Evolutionary conservation across 2,797 vertebrate species (phyloP), one percentile per base, ranked within the genome.

Genomic region (Zalophus californianus): DNA sequence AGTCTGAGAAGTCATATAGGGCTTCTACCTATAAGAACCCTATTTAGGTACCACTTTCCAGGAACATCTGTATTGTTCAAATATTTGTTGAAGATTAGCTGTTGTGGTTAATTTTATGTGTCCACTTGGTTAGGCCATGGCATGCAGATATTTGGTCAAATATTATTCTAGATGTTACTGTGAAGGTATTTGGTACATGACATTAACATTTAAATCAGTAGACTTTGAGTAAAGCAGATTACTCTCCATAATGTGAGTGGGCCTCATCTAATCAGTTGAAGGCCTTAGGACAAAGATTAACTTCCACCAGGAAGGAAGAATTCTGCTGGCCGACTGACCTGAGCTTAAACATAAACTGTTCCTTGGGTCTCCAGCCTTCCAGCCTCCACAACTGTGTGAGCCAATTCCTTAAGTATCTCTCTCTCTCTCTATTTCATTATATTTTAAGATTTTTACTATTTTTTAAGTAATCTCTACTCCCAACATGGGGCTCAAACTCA

Each of bases 111-210:
- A 84, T 85, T 92, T 89, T 66, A 60, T 90, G n/a, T 68, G 35
- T 84, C 23, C 48, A 52, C 38, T 92, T 88, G 60, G 70, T 48
- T 94, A 77, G 54, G 25, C 62, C 35, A 25, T 52, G n/a, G 54
- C 62, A 73, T 41, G 54, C 25, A 92, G 44, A 85, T 72, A 96
- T 73, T 92, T 92, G n/a, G 66, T 85, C 48, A 85, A 79, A 91
- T 27, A 64, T 87, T 84, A 91, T 84, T 88, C n/a, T 88, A 62
- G 77, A 72, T 84, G 52, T 91, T 91, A 16, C 21, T 94, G 29
- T 92, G 32, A 73, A 85, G 62, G 48, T 66, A 66, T 79, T 96
- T 80, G 89, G 23, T 38, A 85, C 13, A 72, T 79, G 48, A 89
- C 15, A 89, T 85, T 66, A 66, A 79, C 12, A 66, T 79, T 92